Conservation (phyloP, 92 coral and sea anemone genomes). For the Nematostella vectensis region DNA sequence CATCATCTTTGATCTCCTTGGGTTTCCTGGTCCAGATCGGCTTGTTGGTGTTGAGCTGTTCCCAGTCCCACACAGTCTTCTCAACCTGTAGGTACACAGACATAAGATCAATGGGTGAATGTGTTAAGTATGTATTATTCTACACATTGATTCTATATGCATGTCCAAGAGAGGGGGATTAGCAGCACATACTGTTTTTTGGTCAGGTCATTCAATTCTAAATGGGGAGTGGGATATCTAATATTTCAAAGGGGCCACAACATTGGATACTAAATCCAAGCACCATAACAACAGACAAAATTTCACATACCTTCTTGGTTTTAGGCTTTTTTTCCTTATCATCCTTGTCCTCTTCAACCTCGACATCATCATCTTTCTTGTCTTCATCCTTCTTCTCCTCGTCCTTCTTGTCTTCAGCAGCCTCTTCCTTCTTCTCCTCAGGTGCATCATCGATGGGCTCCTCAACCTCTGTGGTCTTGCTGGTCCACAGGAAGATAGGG, state of each 20-base stretch:
- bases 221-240: no score
- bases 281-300: no score
- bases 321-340: slow-evolving; percentile 97
- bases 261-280: no score
- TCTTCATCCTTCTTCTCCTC: slow-evolving; percentile 38
- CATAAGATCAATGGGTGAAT: no score
- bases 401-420: slow-evolving; percentile 51
- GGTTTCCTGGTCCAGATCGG: slow-evolving; percentile 99
- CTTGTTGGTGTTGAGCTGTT: slow-evolving; percentile 87
- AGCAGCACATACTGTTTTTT: no score
- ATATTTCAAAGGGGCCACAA: no score
- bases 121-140: not conserved
- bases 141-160: no score
- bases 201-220: no score
- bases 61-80: slow-evolving; percentile 99
- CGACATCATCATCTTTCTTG: slow-evolving; percentile 64
- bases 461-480: slow-evolving; percentile 91
- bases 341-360: slow-evolving; percentile 75
- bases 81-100: slow-evolving; percentile 51
- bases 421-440: slow-evolving; percentile 47
- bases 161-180: no score
- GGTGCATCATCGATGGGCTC: slow-evolving; percentile 87
- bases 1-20: slow-evolving; percentile 90
- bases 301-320: slow-evolving; percentile 73
- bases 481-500: slow-evolving; percentile 97